phyloP scores from a whole-genome alignment of 2,888 invertebrate species.

The Agonopterix heracliana region DNA sequence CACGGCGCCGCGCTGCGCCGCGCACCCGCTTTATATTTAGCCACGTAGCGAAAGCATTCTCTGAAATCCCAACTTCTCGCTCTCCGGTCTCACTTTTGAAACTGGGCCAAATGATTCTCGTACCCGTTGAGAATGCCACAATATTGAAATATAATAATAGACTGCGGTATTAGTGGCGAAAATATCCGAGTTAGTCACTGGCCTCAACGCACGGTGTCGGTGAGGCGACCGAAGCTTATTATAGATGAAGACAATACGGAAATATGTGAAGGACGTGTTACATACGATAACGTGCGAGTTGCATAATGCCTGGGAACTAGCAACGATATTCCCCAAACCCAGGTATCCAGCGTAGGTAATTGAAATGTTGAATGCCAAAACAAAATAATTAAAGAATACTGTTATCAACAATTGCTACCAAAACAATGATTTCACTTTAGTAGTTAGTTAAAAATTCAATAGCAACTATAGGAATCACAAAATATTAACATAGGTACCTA shows the following conservation, averaged over 20 bases:
- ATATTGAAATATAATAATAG: conserved; percentile 75
- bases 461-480: too few relatives aligned
- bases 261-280: conserved; percentile 57
- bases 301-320: conserved; percentile 4
- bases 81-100: conserved; percentile 72
- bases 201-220: conserved; percentile 19
- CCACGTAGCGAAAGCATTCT: conserved; percentile 66
- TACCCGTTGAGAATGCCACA: conserved; percentile 71
- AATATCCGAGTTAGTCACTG: conserved; percentile 69
- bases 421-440: too few relatives aligned
- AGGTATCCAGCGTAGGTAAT: too few relatives aligned
- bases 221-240: conserved; percentile 55
- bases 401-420: too few relatives aligned
- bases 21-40: conserved; percentile 53
- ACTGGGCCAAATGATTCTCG: conserved; percentile 73
- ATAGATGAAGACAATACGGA: conserved; percentile 55
- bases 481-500: too few relatives aligned
- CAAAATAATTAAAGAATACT: too few relatives aligned
- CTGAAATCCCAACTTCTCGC: conserved; percentile 67
- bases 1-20: conserved; percentile 18
- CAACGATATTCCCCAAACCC: neutral
- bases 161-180: conserved; percentile 57
- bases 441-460: too few relatives aligned
- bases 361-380: too few relatives aligned
- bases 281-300: conserved; percentile 1